These are phyloP conservation scores for Clistopyga incitator DNA, from an alignment of 2,888 invertebrate genomes.

Conservation along the genomic window DNA sequence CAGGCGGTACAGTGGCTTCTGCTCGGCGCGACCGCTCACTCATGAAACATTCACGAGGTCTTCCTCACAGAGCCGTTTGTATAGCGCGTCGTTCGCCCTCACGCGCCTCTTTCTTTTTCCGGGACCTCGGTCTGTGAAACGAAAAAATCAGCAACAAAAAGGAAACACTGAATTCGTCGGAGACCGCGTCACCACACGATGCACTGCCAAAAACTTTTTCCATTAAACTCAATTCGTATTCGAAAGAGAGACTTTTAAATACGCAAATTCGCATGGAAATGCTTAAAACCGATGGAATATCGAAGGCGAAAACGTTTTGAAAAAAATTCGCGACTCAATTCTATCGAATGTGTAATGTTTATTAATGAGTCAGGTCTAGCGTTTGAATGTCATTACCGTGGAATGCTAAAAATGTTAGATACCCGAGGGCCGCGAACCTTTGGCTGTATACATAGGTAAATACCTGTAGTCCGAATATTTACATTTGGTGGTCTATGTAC, in stretches of 20 bases:
- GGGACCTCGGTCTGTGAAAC: not conserved
- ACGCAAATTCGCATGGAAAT: not conserved
- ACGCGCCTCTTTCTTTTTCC: not conserved
- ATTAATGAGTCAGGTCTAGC: not conserved
- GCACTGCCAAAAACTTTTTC: not conserved
- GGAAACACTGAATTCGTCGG: not conserved
- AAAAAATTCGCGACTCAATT: not conserved
- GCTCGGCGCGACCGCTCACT: slow-evolving; percentile 53
- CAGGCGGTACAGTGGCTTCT: slow-evolving; percentile 36
- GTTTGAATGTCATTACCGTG: not conserved
- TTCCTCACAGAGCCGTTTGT: slow-evolving; percentile 41
- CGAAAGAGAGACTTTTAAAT: not conserved
- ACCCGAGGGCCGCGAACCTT: not conserved
- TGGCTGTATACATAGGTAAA: too few relatives aligned
- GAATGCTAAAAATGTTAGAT: not conserved
- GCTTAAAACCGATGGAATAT: not conserved
- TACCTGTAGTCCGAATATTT: too few relatives aligned
- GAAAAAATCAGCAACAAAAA: slow-evolving; percentile 14
- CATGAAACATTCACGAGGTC: slow-evolving; percentile 76
- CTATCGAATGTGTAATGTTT: not conserved
- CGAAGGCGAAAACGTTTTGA: not conserved
- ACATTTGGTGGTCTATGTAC: too few relatives aligned
- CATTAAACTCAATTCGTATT: not conserved
- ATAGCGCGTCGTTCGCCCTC: slow-evolving; percentile 18
- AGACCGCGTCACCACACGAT: not conserved